phyloP scores from a whole-genome alignment of 2,797 vertebrate species.

The Mormyrus hasselquistii region DNA sequence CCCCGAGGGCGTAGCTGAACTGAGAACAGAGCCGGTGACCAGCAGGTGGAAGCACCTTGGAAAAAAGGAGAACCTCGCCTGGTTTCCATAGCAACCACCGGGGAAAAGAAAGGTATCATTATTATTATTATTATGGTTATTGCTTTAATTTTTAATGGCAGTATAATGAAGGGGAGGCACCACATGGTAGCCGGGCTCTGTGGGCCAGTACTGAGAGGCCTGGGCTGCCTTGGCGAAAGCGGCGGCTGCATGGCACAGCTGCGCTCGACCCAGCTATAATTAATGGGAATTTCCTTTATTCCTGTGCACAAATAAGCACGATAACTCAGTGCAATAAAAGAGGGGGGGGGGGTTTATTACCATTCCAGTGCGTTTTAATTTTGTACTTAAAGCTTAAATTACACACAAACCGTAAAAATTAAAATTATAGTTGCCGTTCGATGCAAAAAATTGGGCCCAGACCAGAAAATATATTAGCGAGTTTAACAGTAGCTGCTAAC shows the following conservation, averaged over 20 bases:
- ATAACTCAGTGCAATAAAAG: neutral
- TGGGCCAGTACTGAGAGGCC: neutral
- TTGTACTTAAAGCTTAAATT: slow-evolving; percentile 1
- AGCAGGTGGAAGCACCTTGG: neutral
- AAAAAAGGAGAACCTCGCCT: neutral
- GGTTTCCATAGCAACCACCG: slow-evolving; percentile 5
- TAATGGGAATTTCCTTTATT: neutral
- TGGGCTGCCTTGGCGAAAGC: neutral
- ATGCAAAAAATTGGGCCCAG: neutral
- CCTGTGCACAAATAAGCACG: neutral
- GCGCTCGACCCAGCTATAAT: neutral
- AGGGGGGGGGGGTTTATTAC: neutral
- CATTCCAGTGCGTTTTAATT: neutral
- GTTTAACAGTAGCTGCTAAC: neutral
- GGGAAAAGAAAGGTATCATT: neutral
- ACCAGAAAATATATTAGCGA: neutral
- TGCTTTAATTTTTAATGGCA: slow-evolving; percentile 11
- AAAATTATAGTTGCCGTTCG: neutral
- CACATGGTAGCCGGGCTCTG: neutral
- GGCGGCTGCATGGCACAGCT: neutral
- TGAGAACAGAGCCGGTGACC: neutral
- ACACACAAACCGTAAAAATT: neutral
- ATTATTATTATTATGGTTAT: neutral
- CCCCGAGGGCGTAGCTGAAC: neutral
- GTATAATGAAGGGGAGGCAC: neutral